Evolutionary conservation across 35 echinoderm and acorn worm genomes (phyloP).

Genomic region (Diadema setosum): DNA sequence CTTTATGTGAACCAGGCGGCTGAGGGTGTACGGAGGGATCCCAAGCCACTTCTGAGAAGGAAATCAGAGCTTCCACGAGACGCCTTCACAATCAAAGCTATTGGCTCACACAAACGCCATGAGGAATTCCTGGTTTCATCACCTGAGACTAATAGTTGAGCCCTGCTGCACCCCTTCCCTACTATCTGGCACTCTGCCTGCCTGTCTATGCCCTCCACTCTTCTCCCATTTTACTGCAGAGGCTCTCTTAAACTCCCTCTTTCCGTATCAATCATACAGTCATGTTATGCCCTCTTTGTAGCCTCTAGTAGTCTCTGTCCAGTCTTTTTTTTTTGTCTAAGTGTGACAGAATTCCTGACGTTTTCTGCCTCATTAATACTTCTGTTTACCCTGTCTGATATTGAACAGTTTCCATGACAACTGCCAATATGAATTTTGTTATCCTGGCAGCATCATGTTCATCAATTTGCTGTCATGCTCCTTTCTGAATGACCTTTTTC

Average conservation of each 20-base stretch:
- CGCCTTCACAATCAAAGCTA: conserved; percentile 53
- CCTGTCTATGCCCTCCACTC: not conserved
- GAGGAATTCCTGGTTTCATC: conserved; percentile 80
- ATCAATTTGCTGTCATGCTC: no score
- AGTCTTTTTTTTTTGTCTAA: not conserved
- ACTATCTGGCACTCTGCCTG: not conserved
- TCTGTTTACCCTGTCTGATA: no score
- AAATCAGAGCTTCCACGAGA: conserved; percentile 96
- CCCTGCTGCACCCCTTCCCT: not conserved
- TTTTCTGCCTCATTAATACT: no score
- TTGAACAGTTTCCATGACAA: no score
- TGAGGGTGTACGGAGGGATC: conserved; percentile 20
- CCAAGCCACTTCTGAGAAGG: conserved; percentile 73
- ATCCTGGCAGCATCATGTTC: no score
- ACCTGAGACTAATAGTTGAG: conserved; percentile 76
- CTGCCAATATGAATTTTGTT: no score
- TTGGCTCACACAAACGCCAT: conserved; percentile 63
- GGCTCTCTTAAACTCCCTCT: not conserved
- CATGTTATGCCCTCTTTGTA: not conserved
- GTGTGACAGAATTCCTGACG: no score
- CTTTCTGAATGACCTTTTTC: no score
- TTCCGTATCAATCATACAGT: not conserved
- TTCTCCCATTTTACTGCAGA: not conserved
- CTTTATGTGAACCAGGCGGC: conserved; percentile 10
- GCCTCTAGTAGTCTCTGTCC: not conserved